Evolutionary conservation across 2,888 invertebrate species (phyloP), one percentile per base, ranked within the genome.

Genomic region (Liodrosophila aerea): DNA sequence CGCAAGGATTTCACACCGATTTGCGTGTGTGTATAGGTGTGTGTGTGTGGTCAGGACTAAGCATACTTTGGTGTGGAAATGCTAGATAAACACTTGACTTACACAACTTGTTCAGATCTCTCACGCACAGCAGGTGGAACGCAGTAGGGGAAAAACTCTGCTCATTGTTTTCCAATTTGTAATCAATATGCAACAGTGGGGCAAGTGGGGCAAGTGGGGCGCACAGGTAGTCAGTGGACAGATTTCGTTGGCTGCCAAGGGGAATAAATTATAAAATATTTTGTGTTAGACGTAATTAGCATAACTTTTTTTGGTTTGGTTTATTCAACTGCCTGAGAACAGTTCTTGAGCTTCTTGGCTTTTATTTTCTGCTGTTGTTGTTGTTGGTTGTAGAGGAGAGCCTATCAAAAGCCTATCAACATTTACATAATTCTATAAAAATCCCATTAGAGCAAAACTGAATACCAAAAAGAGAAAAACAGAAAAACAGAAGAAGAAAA

Each of bases 401-500:
- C 75, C 82, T 60, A 85, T 85, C 82, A 77, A 77, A 77, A 68
- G 76, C 53, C 78, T 80, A 80, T 80, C 73, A 85, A 51, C 64
- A 84, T 81, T 81, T 86, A 62, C 81, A 81, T 81, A 81, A 81
- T 81, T 77, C 83, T 44, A 81, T 69, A 69, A 68, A 77, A 85
- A 64, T 64, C 59, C 84, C 84, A 80, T 80, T 80, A 80, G 84
- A 64, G 54, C 51, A 36, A 36, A 33, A 36, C 22, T 15, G 30
- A 30, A 31, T 8, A 39, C 27, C 52, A 60, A 68, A 50, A 52
- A 29, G 9, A 7, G 9, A 37, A 3, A 5, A 15, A 37, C 4
- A 40, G 7, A n/a, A 36, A 18, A 29, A 54, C 30, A 16, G 29
- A 33, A 12, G 30, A 40, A 15, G 18, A 29, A 33, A 61, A 61